phyloP scores from a whole-genome alignment of 2,888 invertebrate genomes.

The Peribatodes rhomboidaria region DNA sequence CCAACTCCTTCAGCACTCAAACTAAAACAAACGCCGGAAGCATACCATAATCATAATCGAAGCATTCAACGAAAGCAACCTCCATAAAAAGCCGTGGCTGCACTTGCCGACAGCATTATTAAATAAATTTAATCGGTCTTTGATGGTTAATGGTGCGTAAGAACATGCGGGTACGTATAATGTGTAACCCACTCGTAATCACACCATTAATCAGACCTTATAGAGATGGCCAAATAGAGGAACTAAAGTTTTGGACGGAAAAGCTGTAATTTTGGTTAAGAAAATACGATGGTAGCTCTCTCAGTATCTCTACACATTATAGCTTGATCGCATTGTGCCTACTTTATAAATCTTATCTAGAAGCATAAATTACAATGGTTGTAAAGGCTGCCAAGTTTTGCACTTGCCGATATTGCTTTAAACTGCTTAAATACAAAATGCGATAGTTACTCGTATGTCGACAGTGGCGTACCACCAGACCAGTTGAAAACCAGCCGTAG shows the following conservation, averaged over 20 bases:
- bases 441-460: too few relatives aligned
- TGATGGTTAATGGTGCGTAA: slow-evolving; percentile 38
- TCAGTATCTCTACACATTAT: too few relatives aligned
- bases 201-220: neutral
- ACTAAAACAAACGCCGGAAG: slow-evolving; percentile 71
- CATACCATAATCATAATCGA: slow-evolving; percentile 68
- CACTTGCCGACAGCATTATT: slow-evolving; percentile 45
- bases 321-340: neutral
- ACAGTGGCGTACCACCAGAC: too few relatives aligned
- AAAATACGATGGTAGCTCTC: too few relatives aligned
- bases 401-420: neutral
- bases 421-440: neutral
- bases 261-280: too few relatives aligned
- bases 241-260: neutral
- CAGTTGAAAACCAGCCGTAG: too few relatives aligned
- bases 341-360: neutral
- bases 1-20: slow-evolving; percentile 25
- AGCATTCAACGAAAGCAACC: slow-evolving; percentile 60
- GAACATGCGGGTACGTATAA: slow-evolving; percentile 33
- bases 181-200: slow-evolving; percentile 8
- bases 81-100: slow-evolving; percentile 44
- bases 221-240: neutral
- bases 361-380: neutral
- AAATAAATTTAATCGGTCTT: slow-evolving; percentile 39
- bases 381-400: neutral